A percentile compares a stretch with the other conserved stretches of the same genome.
Evolutionary conservation across 2,888 invertebrate species (phyloP).

Genomic region (Petrolisthes cinctipes): DNA sequence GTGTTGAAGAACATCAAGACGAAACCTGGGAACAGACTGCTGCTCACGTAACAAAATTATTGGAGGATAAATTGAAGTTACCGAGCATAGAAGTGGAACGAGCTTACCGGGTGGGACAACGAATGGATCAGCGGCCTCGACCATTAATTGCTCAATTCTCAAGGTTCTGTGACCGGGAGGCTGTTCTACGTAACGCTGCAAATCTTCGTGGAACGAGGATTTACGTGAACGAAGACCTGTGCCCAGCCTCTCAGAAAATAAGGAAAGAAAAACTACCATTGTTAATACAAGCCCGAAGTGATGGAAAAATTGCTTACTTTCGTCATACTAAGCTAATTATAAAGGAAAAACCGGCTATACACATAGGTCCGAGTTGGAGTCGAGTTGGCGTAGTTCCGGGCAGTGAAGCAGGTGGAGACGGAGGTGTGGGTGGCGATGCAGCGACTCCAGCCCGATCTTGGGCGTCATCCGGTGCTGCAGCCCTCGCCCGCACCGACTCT

Average conservation of each 20-base stretch:
- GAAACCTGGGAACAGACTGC: too few relatives aligned
- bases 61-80: too few relatives aligned
- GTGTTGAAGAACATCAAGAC: neutral
- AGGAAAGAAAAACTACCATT: neutral
- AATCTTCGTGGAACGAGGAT: neutral
- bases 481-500: too few relatives aligned
- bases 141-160: neutral
- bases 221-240: constrained; percentile 1
- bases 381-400: neutral
- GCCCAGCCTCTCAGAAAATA: neutral
- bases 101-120: neutral
- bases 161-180: constrained; percentile 1
- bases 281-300: neutral
- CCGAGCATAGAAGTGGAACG: neutral
- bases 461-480: neutral
- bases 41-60: too few relatives aligned
- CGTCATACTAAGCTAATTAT: neutral
- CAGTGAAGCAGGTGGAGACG: too few relatives aligned
- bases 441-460: neutral
- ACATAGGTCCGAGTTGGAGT: neutral
- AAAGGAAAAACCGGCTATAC: neutral
- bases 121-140: neutral
- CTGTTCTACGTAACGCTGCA: neutral
- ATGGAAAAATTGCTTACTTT: neutral
- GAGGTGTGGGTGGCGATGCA: neutral